These are phyloP conservation scores for Trichonephila clavata DNA, from an alignment of 1,140 invertebrate species.

Conservation along the genomic window DNA sequence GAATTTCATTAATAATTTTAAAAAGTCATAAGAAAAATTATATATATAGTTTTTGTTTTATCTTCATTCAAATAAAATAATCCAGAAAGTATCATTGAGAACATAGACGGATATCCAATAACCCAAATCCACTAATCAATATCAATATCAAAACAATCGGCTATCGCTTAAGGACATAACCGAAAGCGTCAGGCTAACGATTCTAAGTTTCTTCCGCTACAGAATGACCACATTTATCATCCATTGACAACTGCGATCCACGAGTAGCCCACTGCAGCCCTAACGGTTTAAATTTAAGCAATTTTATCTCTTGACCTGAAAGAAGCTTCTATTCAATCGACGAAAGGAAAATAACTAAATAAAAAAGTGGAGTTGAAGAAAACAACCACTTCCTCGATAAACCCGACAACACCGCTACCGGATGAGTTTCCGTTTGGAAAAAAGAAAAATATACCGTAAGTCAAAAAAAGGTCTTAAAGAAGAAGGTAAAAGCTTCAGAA, in stretches of 20 bases:
- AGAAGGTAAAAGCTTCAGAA: not conserved
- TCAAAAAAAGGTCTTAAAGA: not conserved
- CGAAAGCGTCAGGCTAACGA: not conserved
- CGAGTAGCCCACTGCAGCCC: not conserved
- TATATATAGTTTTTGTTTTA: too few species aligned
- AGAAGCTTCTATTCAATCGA: not conserved
- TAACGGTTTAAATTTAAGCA: conserved; percentile 15
- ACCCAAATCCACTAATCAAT: not conserved
- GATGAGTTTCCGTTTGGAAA: not conserved
- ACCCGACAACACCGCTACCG: not conserved
- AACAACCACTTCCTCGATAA: not conserved
- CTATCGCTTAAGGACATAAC: not conserved
- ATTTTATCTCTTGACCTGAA: conserved; percentile 49
- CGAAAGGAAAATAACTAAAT: not conserved
- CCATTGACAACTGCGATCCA: not conserved
- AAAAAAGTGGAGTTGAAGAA: not conserved
- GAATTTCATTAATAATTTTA: too few species aligned
- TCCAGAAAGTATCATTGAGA: too few species aligned
- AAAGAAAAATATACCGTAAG: not conserved
- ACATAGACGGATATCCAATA: not conserved
- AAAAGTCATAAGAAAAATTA: too few species aligned
- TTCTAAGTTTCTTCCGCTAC: not conserved
- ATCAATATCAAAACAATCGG: not conserved
- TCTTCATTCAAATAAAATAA: too few species aligned
- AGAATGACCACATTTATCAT: conserved; percentile 18